phyloP scores from a whole-genome alignment of 2,113 vertebrate species.

The Saccopteryx bilineata region DNA sequence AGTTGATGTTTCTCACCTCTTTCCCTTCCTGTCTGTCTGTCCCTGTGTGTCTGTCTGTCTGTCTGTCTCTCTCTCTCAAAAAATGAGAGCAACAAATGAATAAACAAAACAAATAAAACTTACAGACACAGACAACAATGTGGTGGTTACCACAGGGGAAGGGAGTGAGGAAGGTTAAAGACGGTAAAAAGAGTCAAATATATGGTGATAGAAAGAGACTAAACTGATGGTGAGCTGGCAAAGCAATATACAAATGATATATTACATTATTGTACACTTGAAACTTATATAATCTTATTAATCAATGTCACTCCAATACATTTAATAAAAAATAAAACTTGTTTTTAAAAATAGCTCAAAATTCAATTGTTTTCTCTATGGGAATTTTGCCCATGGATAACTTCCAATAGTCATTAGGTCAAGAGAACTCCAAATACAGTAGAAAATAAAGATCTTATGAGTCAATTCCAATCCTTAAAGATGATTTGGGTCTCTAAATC shows the following conservation, averaged over 20 bases:
- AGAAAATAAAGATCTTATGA: conserved; percentile 43
- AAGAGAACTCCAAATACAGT: conserved; percentile 8
- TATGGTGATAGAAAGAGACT: not conserved
- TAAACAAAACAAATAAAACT: conserved; percentile 1
- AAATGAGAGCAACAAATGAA: not conserved
- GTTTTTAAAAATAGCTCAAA: conserved; percentile 32
- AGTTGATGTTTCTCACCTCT: too few species aligned
- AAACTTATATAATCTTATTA: not conserved
- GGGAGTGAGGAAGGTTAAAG: not conserved
- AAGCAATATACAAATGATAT: not conserved
- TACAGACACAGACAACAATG: not conserved
- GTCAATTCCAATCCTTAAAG: not conserved
- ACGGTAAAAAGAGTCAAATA: not conserved
- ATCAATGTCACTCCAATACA: not conserved
- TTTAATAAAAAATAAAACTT: conserved; percentile 37
- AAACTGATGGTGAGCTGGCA: not conserved
- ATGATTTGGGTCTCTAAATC: not conserved
- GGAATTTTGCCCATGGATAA: not conserved
- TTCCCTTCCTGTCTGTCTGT: too few species aligned
- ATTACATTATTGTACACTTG: not conserved
- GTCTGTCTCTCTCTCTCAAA: too few species aligned
- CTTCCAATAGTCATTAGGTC: not conserved
- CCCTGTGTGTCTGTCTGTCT: too few species aligned
- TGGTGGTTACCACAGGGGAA: not conserved
- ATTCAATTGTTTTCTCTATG: conserved; percentile 8